Evolutionary conservation across 2,888 invertebrate species (phyloP).

Genomic region (Hypolimnas misippus): DNA sequence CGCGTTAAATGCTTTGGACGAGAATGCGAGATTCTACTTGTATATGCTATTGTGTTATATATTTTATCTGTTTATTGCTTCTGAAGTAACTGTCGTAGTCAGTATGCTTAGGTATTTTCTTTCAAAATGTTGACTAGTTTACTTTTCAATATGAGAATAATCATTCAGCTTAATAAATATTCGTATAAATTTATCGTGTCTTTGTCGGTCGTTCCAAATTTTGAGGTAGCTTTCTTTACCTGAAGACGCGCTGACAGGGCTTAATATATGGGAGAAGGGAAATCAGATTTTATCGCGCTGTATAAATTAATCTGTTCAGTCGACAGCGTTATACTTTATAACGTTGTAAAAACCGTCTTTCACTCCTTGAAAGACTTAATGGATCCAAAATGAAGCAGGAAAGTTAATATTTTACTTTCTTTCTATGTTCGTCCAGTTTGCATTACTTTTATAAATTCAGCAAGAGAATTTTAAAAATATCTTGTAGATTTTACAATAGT

Average conservation of each 20-base stretch:
- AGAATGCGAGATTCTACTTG: background rate
- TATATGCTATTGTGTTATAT: constrained; percentile 1
- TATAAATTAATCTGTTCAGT: constrained; percentile 42
- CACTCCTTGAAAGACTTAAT: constrained; percentile 34
- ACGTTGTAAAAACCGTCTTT: constrained; percentile 38
- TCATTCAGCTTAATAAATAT: background rate
- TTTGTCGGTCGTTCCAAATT: constrained; percentile 7
- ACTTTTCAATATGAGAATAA: background rate
- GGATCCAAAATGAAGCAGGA: constrained; percentile 29
- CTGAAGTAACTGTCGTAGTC: background rate
- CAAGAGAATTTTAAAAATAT: constrained; percentile 22
- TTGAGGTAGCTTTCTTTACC: constrained; percentile 25
- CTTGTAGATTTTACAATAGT: background rate
- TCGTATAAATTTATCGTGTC: background rate
- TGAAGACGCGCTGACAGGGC: constrained; percentile 31
- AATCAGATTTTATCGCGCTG: constrained; percentile 39
- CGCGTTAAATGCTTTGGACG: constrained; percentile 14
- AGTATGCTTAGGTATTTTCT: background rate
- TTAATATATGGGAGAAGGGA: constrained; percentile 30
- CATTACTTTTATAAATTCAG: background rate
- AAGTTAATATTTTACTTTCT: constrained; percentile 28
- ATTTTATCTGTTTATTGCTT: constrained; percentile 6
- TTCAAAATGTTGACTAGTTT: background rate
- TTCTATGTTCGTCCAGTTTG: constrained; percentile 18
- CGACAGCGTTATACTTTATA: constrained; percentile 39